Evolutionary conservation across 2,797 vertebrate species (phyloP).

Genomic region (Craterocephalus amniculus): DNA sequence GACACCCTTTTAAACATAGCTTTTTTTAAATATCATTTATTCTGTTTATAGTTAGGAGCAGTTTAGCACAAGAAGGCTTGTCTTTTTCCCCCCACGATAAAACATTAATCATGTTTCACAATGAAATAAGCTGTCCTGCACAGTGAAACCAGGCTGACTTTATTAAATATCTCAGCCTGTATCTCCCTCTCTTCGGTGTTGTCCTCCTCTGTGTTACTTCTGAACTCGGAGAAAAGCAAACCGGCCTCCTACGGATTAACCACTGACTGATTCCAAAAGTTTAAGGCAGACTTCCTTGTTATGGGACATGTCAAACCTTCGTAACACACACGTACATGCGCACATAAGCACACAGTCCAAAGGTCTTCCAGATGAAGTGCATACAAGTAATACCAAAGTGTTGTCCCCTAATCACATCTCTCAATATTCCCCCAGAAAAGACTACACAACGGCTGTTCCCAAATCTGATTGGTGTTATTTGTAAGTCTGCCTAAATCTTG

Average conservation of each 20-base stretch:
- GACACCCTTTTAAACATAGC: neutral
- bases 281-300: slow-evolving; percentile 58
- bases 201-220: slow-evolving; percentile 33
- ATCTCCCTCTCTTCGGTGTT: slow-evolving; percentile 16
- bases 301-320: slow-evolving; percentile 45
- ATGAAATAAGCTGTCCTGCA: neutral
- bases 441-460: slow-evolving; percentile 68
- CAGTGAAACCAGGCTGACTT: neutral
- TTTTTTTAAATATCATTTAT: neutral
- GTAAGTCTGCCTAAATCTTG: slow-evolving; percentile 78
- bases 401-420: slow-evolving; percentile 61
- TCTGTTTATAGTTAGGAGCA: neutral
- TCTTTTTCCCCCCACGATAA: neutral
- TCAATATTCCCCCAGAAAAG: slow-evolving; percentile 62
- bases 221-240: slow-evolving; percentile 53
- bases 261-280: slow-evolving; percentile 55
- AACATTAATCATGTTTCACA: neutral
- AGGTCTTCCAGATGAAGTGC: slow-evolving; percentile 33
- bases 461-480: slow-evolving; percentile 82
- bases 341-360: slow-evolving; percentile 4
- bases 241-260: slow-evolving; percentile 67
- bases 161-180: slow-evolving; percentile 4
- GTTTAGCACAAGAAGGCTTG: neutral
- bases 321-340: slow-evolving; percentile 2
- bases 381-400: slow-evolving; percentile 15